Evolutionary conservation across 2,797 vertebrate genomes (phyloP).

Genomic region (Jordanella pulchra): DNA sequence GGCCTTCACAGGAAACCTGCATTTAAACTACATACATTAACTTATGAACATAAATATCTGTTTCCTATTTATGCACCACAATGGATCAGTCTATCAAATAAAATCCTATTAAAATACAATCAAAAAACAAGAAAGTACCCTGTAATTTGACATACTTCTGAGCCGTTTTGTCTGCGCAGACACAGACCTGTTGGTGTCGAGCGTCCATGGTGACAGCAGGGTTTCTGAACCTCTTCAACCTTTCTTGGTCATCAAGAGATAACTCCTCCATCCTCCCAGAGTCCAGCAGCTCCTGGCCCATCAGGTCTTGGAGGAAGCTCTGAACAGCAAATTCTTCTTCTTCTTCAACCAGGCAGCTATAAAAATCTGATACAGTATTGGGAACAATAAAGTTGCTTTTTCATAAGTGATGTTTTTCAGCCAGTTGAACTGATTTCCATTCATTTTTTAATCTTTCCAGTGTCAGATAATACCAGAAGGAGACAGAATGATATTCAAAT

Average conservation of each 20-base stretch:
- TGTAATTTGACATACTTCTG: not conserved
- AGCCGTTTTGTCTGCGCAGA: constrained; percentile 9
- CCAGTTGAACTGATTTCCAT: not conserved
- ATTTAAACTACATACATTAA: not conserved
- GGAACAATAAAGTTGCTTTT: not conserved
- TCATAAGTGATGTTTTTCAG: not conserved
- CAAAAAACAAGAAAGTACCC: not conserved
- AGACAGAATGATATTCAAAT: not conserved
- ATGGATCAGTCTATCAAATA: not conserved
- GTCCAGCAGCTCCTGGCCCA: constrained; percentile 84
- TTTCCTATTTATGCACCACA: not conserved
- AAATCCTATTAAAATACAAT: not conserved
- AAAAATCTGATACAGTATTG: constrained; percentile 80
- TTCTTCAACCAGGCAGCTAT: constrained; percentile 83
- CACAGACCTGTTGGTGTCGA: constrained; percentile 89
- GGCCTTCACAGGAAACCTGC: not conserved
- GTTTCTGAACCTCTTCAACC: constrained; percentile 73
- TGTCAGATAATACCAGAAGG: not conserved
- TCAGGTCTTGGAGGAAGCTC: constrained; percentile 86
- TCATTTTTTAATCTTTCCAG: not conserved
- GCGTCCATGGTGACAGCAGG: constrained; percentile 89
- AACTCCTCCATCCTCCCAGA: constrained; percentile 76
- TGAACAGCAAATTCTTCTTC: constrained; percentile 82
- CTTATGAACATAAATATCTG: not conserved
- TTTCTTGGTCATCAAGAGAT: constrained; percentile 74